phyloP scores from a whole-genome alignment of 2,888 invertebrate genomes.

The Watsonalla cultraria region DNA sequence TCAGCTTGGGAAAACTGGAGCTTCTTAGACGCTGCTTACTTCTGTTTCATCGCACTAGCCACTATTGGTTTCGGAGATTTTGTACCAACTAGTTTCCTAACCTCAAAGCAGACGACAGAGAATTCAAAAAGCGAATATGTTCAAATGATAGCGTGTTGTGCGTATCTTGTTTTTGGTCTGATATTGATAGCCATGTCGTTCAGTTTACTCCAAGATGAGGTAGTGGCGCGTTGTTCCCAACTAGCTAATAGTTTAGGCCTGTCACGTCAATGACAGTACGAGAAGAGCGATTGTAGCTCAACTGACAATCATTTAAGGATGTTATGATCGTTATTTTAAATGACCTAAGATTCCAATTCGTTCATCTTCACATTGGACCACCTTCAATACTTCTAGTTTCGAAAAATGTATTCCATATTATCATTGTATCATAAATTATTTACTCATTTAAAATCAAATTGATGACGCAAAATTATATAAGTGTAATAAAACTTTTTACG shows the following conservation, averaged over 20 bases:
- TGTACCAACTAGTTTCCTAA: conserved; percentile 79
- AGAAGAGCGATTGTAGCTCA: conserved; percentile 72
- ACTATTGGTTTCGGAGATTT: conserved; percentile 91
- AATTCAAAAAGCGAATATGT: conserved; percentile 78
- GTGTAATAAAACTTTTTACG: conserved; percentile 56
- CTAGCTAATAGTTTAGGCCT: conserved; percentile 84
- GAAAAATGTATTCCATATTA: conserved; percentile 37
- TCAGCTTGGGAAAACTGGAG: conserved; percentile 90
- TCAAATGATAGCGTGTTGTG: conserved; percentile 88
- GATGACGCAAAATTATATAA: conserved; percentile 29
- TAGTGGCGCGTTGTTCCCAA: conserved; percentile 84
- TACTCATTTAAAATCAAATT: conserved; percentile 46
- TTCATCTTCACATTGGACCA: conserved; percentile 34
- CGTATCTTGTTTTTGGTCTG: conserved; percentile 87
- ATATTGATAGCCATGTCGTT: conserved; percentile 92
- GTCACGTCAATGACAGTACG: conserved; percentile 79
- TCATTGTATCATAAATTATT: conserved; percentile 48
- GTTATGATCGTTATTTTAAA: conserved; percentile 73
- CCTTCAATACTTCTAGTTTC: conserved; percentile 38
- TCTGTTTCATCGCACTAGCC: conserved; percentile 90
- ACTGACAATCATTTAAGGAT: conserved; percentile 66
- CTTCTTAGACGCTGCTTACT: conserved; percentile 89
- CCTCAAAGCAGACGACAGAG: conserved; percentile 62
- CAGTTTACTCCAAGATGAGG: conserved; percentile 89
- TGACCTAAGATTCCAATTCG: conserved; percentile 32